Base-by-base conservation (phyloP, 2,113 vertebrate species). In the Zosterops pallidus region DNA sequence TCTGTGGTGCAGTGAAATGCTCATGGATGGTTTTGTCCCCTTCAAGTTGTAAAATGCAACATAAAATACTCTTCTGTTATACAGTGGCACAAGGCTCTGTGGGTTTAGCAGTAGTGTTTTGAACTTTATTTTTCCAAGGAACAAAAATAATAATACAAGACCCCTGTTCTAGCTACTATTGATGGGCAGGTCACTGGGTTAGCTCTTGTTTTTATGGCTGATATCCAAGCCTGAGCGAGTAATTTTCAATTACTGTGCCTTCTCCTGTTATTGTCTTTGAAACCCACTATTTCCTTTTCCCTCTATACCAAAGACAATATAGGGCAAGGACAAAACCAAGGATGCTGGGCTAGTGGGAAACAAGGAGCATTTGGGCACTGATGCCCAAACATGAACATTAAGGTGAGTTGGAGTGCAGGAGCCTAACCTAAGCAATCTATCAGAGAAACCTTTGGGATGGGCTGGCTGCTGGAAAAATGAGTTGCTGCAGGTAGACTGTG, bases 371-470 rank as follows among this genome's bases (percentile, higher is more conserved):
- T 81, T 71, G 39, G 62, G 37, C 52, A 13, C 42, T 14, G 28
- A 21, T 84, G 50, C 81, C 41, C 72, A 74, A 67, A 81, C 47
- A 46, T 4, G 39, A 63, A 13, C 2, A 9, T 50, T 12, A 21
- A 26, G 0, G 2, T 7, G 77, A 70, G 60, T 8, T 76, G 28
- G 18, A 67, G 52, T 71, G 20, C 26, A n/a, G 69, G n/a, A 78
- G 10, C 72, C 82, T 64, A 90, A 87, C 57, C 47, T 56, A 8
- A 90, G 87, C 49, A 56, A 87, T 90, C 65, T 49, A 7, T 82
- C 74, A 79, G 49, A 49, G 60, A 49, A 76, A 14, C 92, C 93
- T 94, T 60, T 56, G 93, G 93, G 87, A 82, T 82, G 78, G 62
- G 8, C 41, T 84, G 3, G 6, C 33, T 78, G 69, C n/a, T 94